Conservation (phyloP, 2,113 vertebrate species). For the Rutilus rutilus region DNA sequence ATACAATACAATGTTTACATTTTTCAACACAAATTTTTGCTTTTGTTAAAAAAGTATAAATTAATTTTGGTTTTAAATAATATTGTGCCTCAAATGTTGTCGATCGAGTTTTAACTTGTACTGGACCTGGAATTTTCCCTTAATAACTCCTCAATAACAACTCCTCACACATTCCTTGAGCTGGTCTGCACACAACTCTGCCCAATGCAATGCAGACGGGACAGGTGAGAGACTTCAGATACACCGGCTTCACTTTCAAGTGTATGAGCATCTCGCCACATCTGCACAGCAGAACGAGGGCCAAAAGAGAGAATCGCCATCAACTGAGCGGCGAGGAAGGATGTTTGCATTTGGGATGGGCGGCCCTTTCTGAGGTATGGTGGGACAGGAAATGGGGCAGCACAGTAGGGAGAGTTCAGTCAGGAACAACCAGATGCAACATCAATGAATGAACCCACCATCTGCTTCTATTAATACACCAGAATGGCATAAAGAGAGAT, state of each 20-base stretch:
- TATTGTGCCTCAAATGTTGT: too few relatives aligned
- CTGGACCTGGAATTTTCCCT: too few relatives aligned
- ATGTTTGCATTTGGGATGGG: conserved; percentile 27
- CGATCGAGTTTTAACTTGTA: too few relatives aligned
- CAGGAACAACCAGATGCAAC: conserved; percentile 53
- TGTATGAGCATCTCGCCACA: conserved; percentile 36
- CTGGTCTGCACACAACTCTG: not conserved
- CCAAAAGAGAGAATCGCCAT: conserved; percentile 14
- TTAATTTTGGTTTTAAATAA: too few relatives aligned
- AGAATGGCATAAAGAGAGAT: conserved; percentile 32
- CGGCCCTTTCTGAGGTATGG: conserved; percentile 19
- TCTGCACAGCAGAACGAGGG: conserved; percentile 39
- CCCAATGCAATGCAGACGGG: not conserved
- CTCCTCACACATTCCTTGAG: conserved; percentile 37
- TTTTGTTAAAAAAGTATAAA: too few relatives aligned
- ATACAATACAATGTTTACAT: too few relatives aligned
- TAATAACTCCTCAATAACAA: too few relatives aligned
- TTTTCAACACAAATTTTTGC: too few relatives aligned
- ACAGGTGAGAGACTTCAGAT: conserved; percentile 56
- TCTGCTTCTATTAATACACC: conserved; percentile 56
- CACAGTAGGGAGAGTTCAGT: conserved; percentile 26
- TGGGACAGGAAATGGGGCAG: conserved; percentile 43
- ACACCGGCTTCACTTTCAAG: conserved; percentile 49
- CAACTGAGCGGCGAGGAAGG: not conserved
- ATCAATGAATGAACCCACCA: conserved; percentile 53